Evolutionary conservation across 2,888 invertebrate genomes (phyloP).

Genomic region (Abscondita cerata): DNA sequence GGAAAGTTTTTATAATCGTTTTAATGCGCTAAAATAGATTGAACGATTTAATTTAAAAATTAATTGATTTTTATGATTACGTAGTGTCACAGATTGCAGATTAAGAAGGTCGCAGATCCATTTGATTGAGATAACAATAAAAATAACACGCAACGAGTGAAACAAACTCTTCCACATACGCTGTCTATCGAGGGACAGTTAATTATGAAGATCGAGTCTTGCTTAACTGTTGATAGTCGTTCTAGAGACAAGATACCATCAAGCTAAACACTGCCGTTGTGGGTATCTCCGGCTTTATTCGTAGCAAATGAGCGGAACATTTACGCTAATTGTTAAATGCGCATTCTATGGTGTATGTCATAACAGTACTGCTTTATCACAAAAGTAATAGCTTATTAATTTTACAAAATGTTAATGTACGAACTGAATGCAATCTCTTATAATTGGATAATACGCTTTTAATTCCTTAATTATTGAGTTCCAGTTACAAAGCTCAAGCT

Average conservation of each 20-base stretch:
- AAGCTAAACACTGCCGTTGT: conserved; percentile 34
- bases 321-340: conserved; percentile 37
- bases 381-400: conserved; percentile 24
- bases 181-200: no score
- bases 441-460: not conserved
- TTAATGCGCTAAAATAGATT: no score
- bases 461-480: conserved; percentile 7
- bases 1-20: no score
- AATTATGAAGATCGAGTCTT: conserved; percentile 35
- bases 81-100: no score
- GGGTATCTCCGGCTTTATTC: conserved; percentile 36
- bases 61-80: no score
- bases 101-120: no score
- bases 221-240: conserved; percentile 32
- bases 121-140: no score
- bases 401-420: conserved; percentile 5
- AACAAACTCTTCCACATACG: no score
- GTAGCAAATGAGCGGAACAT: conserved; percentile 37
- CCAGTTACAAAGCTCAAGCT: not conserved
- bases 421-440: not conserved
- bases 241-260: conserved; percentile 34
- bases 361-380: conserved; percentile 27
- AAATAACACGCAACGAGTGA: no score
- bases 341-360: conserved; percentile 24
- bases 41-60: no score